phyloP scores from a whole-genome alignment of 2,888 invertebrate species.

The Platycheirus albimanus region DNA sequence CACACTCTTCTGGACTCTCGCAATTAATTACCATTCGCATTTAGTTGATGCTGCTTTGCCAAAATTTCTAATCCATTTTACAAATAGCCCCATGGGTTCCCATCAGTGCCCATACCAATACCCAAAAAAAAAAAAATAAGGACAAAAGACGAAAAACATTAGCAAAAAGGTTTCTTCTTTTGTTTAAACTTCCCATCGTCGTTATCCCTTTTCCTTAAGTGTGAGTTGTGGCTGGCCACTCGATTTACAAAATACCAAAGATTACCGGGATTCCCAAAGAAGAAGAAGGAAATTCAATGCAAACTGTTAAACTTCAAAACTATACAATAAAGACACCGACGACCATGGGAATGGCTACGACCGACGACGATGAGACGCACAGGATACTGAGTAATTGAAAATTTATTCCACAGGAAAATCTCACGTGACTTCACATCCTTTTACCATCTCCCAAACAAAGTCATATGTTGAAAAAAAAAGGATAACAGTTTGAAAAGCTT shows the following conservation, averaged over 20 bases:
- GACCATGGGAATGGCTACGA: too few relatives aligned
- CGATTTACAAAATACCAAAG: slow-evolving; percentile 35
- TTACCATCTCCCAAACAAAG: not conserved
- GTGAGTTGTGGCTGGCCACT: slow-evolving; percentile 39
- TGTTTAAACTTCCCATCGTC: slow-evolving; percentile 41
- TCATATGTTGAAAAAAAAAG: not conserved
- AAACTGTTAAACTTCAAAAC: slow-evolving; percentile 23
- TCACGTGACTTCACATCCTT: slow-evolving; percentile 6
- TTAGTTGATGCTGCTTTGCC: slow-evolving; percentile 42
- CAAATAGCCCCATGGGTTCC: slow-evolving; percentile 27
- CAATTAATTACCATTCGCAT: slow-evolving; percentile 64
- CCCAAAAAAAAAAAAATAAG: slow-evolving; percentile 15
- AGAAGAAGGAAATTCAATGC: slow-evolving; percentile 14
- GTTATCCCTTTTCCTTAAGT: slow-evolving; percentile 28
- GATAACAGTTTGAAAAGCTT: slow-evolving; percentile 11
- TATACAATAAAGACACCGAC: slow-evolving; percentile 7
- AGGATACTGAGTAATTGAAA: slow-evolving; percentile 42
- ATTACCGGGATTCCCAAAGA: not conserved
- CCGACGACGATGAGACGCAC: too few relatives aligned
- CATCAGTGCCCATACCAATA: not conserved
- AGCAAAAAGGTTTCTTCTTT: slow-evolving; percentile 28
- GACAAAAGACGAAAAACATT: slow-evolving; percentile 29
- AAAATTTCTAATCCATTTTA: slow-evolving; percentile 54
- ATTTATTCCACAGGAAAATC: slow-evolving; percentile 17
- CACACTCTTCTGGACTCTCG: slow-evolving; percentile 39